A percentile compares a stretch with the other conserved stretches of the same genome.
Conservation (phyloP, 2,797 vertebrate species). For the Knipowitschia caucasica region DNA sequence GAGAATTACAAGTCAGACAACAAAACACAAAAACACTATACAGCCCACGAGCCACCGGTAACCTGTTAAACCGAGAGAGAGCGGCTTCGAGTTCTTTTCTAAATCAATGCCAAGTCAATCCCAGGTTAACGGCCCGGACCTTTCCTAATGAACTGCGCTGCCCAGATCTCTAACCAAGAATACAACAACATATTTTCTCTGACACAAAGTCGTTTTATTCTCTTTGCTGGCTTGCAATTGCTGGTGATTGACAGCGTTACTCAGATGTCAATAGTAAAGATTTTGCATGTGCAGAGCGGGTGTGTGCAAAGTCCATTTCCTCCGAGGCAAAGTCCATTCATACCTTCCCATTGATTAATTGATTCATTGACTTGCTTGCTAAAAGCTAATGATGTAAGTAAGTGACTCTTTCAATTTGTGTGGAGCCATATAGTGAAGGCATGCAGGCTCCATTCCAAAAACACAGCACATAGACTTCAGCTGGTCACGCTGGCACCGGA, state of each 20-base stretch:
- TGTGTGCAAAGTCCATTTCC: conserved; percentile 63
- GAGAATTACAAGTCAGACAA: conserved; percentile 12
- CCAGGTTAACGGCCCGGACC: conserved; percentile 69
- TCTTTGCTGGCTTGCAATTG: conserved; percentile 22
- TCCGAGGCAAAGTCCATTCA: conserved; percentile 65
- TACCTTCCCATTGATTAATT: conserved; percentile 76
- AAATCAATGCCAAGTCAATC: conserved; percentile 72
- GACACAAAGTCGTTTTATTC: conserved; percentile 69
- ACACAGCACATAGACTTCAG: conserved; percentile 53
- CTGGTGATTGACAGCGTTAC: conserved; percentile 70
- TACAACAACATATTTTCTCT: conserved; percentile 70
- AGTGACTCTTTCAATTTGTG: conserved; percentile 73
- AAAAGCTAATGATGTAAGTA: conserved; percentile 80
- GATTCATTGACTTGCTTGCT: conserved; percentile 78
- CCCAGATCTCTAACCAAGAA: conserved; percentile 53
- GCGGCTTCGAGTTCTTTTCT: conserved; percentile 43
- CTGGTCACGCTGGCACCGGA: conserved; percentile 21
- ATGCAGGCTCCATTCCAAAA: conserved; percentile 52
- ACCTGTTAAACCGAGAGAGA: conserved; percentile 55
- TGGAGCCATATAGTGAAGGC: conserved; percentile 45
- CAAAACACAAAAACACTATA: conserved; percentile 19
- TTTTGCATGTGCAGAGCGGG: conserved; percentile 34
- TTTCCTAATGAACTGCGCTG: conserved; percentile 60
- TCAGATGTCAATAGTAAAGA: conserved; percentile 75
- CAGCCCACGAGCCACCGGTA: conserved; percentile 13